Base-by-base conservation (phyloP, 1,140 invertebrate genomes). In the Lepidostoma basale region DNA sequence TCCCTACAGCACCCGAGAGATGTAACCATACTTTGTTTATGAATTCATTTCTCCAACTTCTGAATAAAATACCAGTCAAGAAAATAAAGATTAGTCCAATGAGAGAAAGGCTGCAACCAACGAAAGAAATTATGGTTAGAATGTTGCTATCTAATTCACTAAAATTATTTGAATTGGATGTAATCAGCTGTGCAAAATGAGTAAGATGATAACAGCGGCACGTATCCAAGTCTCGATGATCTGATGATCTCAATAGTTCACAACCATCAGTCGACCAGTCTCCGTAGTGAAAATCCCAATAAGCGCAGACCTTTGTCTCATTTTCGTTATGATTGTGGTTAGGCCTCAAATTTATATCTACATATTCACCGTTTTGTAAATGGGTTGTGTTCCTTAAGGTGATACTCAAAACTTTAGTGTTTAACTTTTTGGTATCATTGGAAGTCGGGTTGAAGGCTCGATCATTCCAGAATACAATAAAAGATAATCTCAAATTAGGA, bases 11-110 rank as follows among this genome's bases (percentile, higher is more conserved):
- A 14, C 77, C 71, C 44, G 82, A 83, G 2, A 85, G 73, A 58
- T 84, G 79, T 4, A 85, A 68, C 79, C 82, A 83, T 25, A 85
- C 78, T 73, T 84, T 85, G 54, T 82, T 85, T 20, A 76, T 83
- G 66, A 79, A 83, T 47, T 83, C 79, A 64, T 78, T 67, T 63
- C 83, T 73, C 83, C 83, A 85, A 3, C 77, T 75, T 25, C 79
- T 76, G 68, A 84, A 85, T 40, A 81, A 47, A 3, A 75, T 67
- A 0, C 81, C 83, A 0, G 83, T 85, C 6, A 84, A 36, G 1
- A 73, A 78, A 0, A 85, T 78, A n/a, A 82, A 33, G 0, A 75
- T 33, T 3, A 85, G 54, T 1, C 83, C 81, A n/a, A 84, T 65
- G 1, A 84, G 73, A 2, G 82, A 84, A 3, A 83, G 5, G 16